phyloP scores from a whole-genome alignment of 2,888 invertebrate species.

The Metallyticus violacea region DNA sequence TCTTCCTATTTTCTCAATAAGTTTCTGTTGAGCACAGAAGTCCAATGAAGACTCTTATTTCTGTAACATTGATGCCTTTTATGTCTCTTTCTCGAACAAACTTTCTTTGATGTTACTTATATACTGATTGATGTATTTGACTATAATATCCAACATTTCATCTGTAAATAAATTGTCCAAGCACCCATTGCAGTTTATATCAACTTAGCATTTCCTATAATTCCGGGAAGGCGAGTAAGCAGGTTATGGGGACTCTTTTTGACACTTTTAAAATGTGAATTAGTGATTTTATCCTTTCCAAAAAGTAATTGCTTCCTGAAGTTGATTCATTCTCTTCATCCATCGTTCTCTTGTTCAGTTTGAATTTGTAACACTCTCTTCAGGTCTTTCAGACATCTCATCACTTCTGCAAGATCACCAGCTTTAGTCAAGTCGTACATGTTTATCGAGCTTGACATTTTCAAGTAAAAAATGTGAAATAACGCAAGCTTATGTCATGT shows the following conservation, averaged over 20 bases:
- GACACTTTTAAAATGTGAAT: conserved; percentile 36
- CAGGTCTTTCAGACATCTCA: background rate
- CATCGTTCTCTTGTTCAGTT: conserved; percentile 18
- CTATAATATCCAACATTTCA: conserved; percentile 36
- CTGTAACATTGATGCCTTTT: background rate
- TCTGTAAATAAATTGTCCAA: conserved; percentile 34
- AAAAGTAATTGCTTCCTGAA: conserved; percentile 12
- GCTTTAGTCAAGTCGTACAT: background rate
- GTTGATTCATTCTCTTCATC: conserved; percentile 17
- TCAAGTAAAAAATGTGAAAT: background rate
- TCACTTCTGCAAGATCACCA: background rate
- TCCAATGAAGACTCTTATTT: background rate
- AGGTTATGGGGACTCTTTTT: conserved; percentile 31
- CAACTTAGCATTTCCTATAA: conserved; percentile 31
- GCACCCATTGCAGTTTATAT: no score
- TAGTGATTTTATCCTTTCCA: conserved; percentile 33
- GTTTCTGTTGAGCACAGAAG: conserved; percentile 39
- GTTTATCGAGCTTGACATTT: background rate
- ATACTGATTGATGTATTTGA: conserved; percentile 37
- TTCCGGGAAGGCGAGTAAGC: conserved; percentile 35
- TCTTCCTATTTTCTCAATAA: conserved; percentile 34
- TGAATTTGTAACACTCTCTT: background rate
- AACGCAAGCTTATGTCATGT: background rate
- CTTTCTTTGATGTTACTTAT: conserved; percentile 33
- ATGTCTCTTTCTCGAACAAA: conserved; percentile 23